Evolutionary conservation across 2,888 invertebrate species (phyloP).

Genomic region (Ochlodes sylvanus): DNA sequence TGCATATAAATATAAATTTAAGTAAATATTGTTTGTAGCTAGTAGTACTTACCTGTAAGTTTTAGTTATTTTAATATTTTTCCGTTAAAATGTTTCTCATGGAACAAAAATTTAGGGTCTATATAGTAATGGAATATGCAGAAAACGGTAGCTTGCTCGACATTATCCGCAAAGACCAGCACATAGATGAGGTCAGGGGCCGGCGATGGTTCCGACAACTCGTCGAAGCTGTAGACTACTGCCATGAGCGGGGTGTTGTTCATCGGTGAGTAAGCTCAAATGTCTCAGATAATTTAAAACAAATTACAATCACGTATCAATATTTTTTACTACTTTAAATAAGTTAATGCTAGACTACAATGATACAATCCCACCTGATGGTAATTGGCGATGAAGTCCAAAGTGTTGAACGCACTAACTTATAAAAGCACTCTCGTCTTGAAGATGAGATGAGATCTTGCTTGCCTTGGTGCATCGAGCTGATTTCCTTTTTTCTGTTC

Average conservation of each 20-base stretch:
- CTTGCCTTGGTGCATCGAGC: neutral
- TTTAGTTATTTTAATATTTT: neutral
- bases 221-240: conserved; percentile 90
- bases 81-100: neutral
- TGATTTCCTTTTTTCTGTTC: neutral
- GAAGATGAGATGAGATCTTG: too few relatives aligned
- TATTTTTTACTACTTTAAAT: too few relatives aligned
- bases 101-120: conserved; percentile 79
- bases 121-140: conserved; percentile 94
- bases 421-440: too few relatives aligned
- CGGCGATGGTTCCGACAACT: conserved; percentile 90
- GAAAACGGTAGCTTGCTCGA: conserved; percentile 92
- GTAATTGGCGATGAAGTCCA: too few relatives aligned
- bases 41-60: too few relatives aligned
- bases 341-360: too few relatives aligned
- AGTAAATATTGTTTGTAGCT: too few relatives aligned
- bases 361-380: too few relatives aligned
- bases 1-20: too few relatives aligned
- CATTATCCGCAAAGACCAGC: conserved; percentile 89
- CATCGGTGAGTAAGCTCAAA: conserved; percentile 92
- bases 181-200: conserved; percentile 88
- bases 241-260: conserved; percentile 91
- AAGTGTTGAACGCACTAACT: too few relatives aligned
- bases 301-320: too few relatives aligned
- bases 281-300: conserved; percentile 7